Evolutionary conservation across 2,113 vertebrate species (phyloP).

Genomic region (Cyprichromis sp.): DNA sequence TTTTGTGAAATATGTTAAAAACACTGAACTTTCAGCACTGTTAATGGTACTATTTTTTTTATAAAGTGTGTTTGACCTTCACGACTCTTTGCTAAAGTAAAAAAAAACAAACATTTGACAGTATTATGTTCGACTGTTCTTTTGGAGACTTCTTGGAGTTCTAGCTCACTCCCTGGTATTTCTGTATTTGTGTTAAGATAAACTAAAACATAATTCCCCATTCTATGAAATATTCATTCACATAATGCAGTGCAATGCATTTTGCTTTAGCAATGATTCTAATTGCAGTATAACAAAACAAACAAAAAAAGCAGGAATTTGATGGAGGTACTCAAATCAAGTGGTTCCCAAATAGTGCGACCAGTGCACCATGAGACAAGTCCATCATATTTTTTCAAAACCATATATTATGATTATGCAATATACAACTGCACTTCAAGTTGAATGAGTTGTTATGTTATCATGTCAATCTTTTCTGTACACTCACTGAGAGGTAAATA

Average conservation of each 20-base stretch:
- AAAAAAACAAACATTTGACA: fast-evolving
- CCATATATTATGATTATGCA: neutral
- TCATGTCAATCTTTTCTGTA: neutral
- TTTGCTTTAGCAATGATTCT: neutral
- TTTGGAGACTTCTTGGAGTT: neutral
- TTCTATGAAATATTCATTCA: neutral
- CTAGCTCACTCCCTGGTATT: neutral
- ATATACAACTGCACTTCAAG: neutral
- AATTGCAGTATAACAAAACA: neutral
- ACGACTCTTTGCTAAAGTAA: neutral
- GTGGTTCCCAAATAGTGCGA: neutral
- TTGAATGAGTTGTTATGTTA: neutral
- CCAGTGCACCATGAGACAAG: neutral
- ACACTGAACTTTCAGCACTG: neutral
- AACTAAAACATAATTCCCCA: neutral
- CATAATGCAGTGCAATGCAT: neutral
- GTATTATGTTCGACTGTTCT: neutral
- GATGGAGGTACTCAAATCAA: neutral
- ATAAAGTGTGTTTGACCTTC: neutral
- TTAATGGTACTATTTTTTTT: neutral
- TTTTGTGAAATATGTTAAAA: neutral
- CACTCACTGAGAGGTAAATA: neutral
- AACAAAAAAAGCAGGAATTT: neutral
- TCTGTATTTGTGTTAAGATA: neutral
- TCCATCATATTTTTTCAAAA: neutral